These are phyloP conservation scores for Catalaphyllia jardinei DNA, from an alignment of 64 coral and sea anemone genomes.

Conservation along the genomic window DNA sequence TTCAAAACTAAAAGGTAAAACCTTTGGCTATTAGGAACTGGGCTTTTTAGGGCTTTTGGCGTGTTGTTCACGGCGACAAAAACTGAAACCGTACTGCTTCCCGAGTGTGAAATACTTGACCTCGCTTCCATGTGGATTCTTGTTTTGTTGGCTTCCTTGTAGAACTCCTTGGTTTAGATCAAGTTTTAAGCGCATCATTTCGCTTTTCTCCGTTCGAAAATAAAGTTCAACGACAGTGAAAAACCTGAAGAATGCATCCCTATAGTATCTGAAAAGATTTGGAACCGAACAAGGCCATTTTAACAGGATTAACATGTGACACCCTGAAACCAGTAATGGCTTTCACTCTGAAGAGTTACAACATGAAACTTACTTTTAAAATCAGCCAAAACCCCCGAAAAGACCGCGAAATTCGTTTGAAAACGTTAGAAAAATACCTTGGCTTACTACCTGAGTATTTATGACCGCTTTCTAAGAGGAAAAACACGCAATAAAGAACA, in stretches of 20 bases:
- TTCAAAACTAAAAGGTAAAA: slow-evolving; percentile 41
- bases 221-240: neutral
- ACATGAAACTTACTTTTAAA: slow-evolving; percentile 92
- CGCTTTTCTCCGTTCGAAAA: neutral
- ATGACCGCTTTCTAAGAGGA: slow-evolving; percentile 49
- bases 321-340: slow-evolving; percentile 63
- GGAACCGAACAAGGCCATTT: slow-evolving; percentile 38
- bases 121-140: slow-evolving; percentile 92
- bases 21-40: neutral
- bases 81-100: slow-evolving; percentile 28
- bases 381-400: slow-evolving; percentile 82
- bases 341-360: slow-evolving; percentile 55
- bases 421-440: slow-evolving; percentile 59
- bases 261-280: slow-evolving; percentile 17
- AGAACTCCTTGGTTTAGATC: slow-evolving; percentile 47
- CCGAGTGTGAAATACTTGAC: slow-evolving; percentile 90
- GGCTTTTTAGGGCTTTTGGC: slow-evolving; percentile 46
- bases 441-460: slow-evolving; percentile 30
- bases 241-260: neutral
- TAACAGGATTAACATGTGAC: slow-evolving; percentile 55
- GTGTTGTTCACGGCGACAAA: slow-evolving; percentile 26
- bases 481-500: slow-evolving; percentile 79
- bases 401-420: slow-evolving; percentile 73
- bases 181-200: slow-evolving; percentile 54
- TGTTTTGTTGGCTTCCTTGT: slow-evolving; percentile 69